A percentile compares a stretch with the other conserved stretches of the same genome.
phyloP scores from a whole-genome alignment of 2,113 vertebrate genomes.

The Ciconia boyciana region DNA sequence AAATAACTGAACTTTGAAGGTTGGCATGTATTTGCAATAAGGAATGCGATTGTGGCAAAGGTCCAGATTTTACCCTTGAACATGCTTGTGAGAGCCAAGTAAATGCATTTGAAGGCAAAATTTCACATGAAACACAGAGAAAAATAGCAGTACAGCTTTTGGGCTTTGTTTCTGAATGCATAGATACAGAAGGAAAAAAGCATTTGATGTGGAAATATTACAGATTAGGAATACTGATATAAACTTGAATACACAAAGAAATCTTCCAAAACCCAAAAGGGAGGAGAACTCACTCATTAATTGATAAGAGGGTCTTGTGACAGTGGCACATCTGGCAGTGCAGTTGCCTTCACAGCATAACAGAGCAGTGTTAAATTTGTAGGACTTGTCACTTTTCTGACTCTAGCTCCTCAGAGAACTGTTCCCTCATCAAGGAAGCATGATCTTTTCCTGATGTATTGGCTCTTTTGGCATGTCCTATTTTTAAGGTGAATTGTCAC shows the following conservation, averaged over 20 bases:
- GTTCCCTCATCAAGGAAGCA: background rate
- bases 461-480: background rate
- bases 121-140: background rate
- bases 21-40: background rate
- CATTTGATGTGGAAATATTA: background rate
- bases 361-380: background rate
- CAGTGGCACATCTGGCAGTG: background rate
- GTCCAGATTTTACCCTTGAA: conserved; percentile 33
- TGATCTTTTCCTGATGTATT: background rate
- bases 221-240: background rate
- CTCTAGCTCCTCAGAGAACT: background rate
- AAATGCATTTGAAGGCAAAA: background rate
- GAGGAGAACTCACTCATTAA: background rate
- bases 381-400: background rate
- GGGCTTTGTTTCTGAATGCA: background rate
- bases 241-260: background rate
- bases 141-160: background rate
- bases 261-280: background rate
- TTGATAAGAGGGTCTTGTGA: background rate
- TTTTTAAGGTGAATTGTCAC: background rate
- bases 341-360: background rate
- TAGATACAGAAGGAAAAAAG: background rate
- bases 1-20: conserved; percentile 49
- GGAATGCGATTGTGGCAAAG: conserved; percentile 32
- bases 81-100: background rate